These are phyloP conservation scores for Leguminivora glycinivorella DNA, from an alignment of 1,140 invertebrate genomes.

Conservation along the genomic window DNA sequence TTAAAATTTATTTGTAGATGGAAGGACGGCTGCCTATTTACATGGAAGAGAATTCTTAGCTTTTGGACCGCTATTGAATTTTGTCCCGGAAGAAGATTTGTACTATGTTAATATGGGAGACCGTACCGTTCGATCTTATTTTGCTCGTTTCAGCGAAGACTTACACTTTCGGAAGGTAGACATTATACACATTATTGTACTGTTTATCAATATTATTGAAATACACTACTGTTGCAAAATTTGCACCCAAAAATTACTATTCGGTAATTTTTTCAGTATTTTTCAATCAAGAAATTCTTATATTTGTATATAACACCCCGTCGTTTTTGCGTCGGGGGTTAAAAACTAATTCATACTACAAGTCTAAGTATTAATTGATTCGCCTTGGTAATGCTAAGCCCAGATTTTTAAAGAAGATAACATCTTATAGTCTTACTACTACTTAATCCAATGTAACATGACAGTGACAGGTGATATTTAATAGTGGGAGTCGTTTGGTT, in stretches of 20 bases:
- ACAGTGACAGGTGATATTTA: not conserved
- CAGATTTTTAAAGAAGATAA: too few species aligned
- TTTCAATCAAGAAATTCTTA: too few species aligned
- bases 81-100: constrained; percentile 68
- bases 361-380: too few species aligned
- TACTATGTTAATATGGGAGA: constrained; percentile 69
- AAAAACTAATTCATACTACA: too few species aligned
- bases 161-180: constrained; percentile 59
- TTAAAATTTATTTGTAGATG: constrained; percentile 56
- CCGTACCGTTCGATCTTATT: constrained; percentile 60
- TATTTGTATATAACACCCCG: too few species aligned
- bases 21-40: constrained; percentile 67
- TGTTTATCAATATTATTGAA: not conserved
- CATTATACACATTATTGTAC: not conserved
- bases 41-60: constrained; percentile 64
- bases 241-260: not conserved
- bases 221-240: not conserved
- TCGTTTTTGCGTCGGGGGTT: too few species aligned
- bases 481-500: constrained; percentile 22
- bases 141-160: constrained; percentile 49
- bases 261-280: too few species aligned
- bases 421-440: too few species aligned
- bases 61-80: constrained; percentile 59
- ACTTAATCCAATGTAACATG: too few species aligned
- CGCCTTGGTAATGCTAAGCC: too few species aligned